Percentiles rank a stretch among this genome's conserved stretches.
These are phyloP conservation scores for Acholoe squamosa DNA, from an alignment of 2,888 invertebrate species.

Conservation along the genomic window DNA sequence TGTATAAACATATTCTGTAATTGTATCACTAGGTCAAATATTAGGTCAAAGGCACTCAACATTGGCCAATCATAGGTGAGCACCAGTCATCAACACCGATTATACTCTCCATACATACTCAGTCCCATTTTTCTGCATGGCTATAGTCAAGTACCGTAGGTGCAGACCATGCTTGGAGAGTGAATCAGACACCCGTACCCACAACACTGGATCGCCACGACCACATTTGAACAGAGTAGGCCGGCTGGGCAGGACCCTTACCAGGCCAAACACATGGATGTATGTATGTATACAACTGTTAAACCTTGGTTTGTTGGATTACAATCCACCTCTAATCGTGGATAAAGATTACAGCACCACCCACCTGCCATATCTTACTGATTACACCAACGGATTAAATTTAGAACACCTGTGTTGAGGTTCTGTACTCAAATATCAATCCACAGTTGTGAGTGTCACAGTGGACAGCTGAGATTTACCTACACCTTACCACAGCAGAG, in stretches of 20 bases:
- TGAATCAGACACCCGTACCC: background rate
- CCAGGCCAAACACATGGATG: background rate
- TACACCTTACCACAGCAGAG: background rate
- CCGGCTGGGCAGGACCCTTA: background rate
- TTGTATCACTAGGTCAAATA: background rate
- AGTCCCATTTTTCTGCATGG: background rate
- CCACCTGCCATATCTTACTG: background rate
- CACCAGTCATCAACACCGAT: background rate
- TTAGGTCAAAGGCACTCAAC: background rate
- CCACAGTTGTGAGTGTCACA: background rate
- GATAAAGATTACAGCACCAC: background rate
- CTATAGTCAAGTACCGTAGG: background rate
- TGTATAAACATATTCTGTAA: background rate
- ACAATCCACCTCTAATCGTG: background rate
- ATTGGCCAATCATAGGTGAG: background rate
- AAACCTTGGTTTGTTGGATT: background rate
- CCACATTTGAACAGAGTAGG: constrained; percentile 16
- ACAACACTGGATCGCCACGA: background rate
- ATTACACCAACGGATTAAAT: background rate
- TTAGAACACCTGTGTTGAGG: background rate
- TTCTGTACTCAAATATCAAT: background rate
- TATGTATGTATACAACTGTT: background rate
- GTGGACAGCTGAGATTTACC: background rate
- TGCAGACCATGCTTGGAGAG: constrained; percentile 7
- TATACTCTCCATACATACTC: background rate